These are phyloP conservation scores for Acanthiza pusilla DNA, from an alignment of 2,797 vertebrate genomes.

Conservation along the genomic window DNA sequence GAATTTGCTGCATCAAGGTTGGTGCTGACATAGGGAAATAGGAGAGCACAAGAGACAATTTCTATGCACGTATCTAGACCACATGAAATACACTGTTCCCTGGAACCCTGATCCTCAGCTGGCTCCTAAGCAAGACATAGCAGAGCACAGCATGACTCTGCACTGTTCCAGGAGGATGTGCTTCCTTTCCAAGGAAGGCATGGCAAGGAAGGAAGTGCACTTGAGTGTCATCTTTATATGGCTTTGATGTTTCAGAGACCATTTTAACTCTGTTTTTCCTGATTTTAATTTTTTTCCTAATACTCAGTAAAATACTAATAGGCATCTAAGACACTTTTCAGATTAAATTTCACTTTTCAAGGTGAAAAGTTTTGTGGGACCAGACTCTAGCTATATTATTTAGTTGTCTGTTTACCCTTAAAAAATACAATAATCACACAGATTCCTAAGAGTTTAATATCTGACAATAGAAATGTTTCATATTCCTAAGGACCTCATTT, in stretches of 20 bases:
- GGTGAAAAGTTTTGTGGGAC: background rate
- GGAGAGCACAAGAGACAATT: background rate
- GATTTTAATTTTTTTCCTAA: background rate
- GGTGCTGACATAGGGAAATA: background rate
- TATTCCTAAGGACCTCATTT: background rate
- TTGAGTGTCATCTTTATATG: background rate
- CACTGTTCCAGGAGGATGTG: background rate
- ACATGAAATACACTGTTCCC: background rate
- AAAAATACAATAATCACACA: background rate
- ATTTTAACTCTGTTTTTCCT: background rate
- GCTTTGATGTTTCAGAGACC: background rate
- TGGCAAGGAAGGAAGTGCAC: background rate
- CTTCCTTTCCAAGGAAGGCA: constrained; percentile 1
- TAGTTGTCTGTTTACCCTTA: background rate
- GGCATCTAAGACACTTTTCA: background rate
- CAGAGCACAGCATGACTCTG: background rate
- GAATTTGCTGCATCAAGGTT: background rate
- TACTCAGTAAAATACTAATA: background rate
- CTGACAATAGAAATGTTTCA: background rate
- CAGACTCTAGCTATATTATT: background rate
- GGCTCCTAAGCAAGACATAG: background rate
- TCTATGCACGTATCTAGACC: background rate
- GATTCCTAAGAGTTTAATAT: background rate
- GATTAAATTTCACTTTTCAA: background rate
- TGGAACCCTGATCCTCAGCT: background rate